Evolutionary conservation across 2,888 invertebrate genomes (phyloP).

Genomic region (Imbricaverruca yamaguchii): DNA sequence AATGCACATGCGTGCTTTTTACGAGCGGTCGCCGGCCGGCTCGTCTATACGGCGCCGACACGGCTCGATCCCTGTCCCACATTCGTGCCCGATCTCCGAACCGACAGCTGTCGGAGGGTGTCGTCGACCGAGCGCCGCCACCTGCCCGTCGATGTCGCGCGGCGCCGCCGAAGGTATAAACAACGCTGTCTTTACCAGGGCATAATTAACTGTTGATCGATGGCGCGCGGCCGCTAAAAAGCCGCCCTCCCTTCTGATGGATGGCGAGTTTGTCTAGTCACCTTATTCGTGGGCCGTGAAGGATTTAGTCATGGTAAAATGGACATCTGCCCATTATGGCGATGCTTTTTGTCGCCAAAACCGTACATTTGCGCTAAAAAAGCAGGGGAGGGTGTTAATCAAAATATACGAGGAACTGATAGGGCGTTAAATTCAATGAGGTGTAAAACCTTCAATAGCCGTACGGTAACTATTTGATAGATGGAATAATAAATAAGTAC

Average conservation of each 20-base stretch:
- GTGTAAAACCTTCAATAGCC: not conserved
- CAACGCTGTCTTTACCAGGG: not conserved
- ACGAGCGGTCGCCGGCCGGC: no score
- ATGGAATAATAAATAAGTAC: not conserved
- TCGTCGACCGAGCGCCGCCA: no score
- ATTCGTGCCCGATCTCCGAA: not conserved
- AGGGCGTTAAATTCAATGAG: slow-evolving; percentile 2
- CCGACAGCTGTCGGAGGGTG: not conserved
- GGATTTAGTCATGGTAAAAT: slow-evolving; percentile 10
- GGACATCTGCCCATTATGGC: not conserved
- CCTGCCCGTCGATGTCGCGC: no score
- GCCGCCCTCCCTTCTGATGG: not conserved
- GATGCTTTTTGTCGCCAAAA: not conserved
- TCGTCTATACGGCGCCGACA: no score
- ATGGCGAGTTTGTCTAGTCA: not conserved
- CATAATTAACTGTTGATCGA: not conserved
- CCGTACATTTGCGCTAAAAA: slow-evolving; percentile 5
- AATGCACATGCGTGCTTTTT: no score
- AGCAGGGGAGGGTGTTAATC: not conserved
- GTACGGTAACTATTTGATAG: not conserved
- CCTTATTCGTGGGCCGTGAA: not conserved
- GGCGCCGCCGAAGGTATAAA: no score
- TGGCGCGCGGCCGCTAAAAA: not conserved
- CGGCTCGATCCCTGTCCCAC: no score
- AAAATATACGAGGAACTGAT: slow-evolving; percentile 2